Base-by-base conservation (phyloP, 2,113 vertebrate species). In the Menidia beryllina region DNA sequence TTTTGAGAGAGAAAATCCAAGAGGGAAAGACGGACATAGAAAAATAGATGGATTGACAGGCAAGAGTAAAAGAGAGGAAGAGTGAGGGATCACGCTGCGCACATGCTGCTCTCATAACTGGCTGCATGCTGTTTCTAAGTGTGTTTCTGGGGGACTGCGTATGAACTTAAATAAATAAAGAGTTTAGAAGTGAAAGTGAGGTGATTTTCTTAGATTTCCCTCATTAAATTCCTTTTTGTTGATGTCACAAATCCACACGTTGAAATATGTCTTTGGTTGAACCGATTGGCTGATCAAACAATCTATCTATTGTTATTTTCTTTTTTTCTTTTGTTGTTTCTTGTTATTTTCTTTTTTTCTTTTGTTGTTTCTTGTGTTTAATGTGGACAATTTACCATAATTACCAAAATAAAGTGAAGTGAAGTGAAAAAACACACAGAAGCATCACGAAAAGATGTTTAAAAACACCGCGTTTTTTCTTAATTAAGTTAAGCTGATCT, bases 41-140 rank as follows among this genome's bases (percentile, higher is more conserved):
- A 41, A 49, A 62, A 62, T 26, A 78, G 85, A 85, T 72, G 59
- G 86, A 88, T 83, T 58, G 86, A 81, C 70, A 71, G 73, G 57
- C 50, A 25, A 23, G 36, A 30, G 38, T 24, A 77, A 73, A 75
- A 72, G 69, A 39, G 50, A 74, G 70, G 13, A 43, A 81, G 70
- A 75, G 59, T 51, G 64, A 77, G 65, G 79, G 72, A 70, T 88
- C 88, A 86, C 4, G 77, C 82, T 84, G 86, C 64, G 83, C 76
- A 70, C 80, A 87, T 65, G 85, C 83, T 85, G 80, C 71, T 82
- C 26, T 9, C 53, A 53, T 80, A 85, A 89, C 75, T 73, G 79
- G 71, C 71, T 43, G 53, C 83, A 69, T n/a, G 78, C 77, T 84
- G 83, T 26, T 68, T 80, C 34, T 5, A 13, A 70, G 77, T 75